These are phyloP conservation scores for Poeciliopsis occidentalis DNA, from an alignment of 2,113 vertebrate species.

Conservation along the genomic window DNA sequence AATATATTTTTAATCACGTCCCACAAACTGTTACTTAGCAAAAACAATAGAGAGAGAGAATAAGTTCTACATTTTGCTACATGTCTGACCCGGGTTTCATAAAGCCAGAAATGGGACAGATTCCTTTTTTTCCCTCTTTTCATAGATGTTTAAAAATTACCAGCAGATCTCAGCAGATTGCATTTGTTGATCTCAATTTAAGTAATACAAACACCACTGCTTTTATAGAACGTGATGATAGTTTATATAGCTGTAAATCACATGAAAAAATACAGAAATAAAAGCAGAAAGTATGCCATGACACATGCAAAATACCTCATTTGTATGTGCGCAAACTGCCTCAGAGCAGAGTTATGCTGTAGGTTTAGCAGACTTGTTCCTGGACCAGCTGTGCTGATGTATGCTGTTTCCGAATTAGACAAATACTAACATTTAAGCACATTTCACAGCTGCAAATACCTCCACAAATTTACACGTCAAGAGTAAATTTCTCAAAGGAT, in stretches of 20 bases:
- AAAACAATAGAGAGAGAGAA: background rate
- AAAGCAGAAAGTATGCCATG: background rate
- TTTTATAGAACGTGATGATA: background rate
- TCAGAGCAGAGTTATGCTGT: background rate
- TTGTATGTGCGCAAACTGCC: background rate
- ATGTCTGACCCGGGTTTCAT: background rate
- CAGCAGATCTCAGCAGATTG: background rate
- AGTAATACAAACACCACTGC: background rate
- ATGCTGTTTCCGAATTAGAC: background rate
- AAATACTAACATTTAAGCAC: background rate
- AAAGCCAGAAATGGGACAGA: too few relatives aligned
- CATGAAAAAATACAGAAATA: background rate
- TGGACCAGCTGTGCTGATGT: background rate
- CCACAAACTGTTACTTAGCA: too few relatives aligned
- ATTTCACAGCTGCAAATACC: background rate
- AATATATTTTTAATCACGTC: too few relatives aligned
- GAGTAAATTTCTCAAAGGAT: constrained; percentile 80
- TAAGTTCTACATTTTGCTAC: background rate
- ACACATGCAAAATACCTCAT: background rate
- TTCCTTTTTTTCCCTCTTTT: background rate
- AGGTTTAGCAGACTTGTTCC: background rate
- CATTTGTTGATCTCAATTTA: background rate
- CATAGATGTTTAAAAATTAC: background rate
- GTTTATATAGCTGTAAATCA: background rate
- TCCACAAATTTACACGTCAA: background rate